A percentile compares a stretch with the other conserved stretches of the same genome.
phyloP scores from a whole-genome alignment of 2,113 vertebrate species.

The Recurvirostra avosetta region DNA sequence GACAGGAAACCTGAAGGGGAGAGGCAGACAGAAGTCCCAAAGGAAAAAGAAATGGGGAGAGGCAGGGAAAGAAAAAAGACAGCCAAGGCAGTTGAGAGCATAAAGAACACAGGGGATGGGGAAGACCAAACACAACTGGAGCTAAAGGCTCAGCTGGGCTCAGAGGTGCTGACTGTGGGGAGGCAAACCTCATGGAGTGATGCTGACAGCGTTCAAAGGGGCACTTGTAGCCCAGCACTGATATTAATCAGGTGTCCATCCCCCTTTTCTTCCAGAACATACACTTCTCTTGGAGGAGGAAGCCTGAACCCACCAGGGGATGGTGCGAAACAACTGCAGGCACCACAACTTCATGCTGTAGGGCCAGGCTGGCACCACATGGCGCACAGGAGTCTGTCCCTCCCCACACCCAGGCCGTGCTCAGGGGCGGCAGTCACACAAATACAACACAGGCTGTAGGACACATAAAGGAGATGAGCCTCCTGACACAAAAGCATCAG shows the following conservation, averaged over 20 bases:
- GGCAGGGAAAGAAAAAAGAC: not conserved
- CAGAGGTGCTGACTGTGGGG: not conserved
- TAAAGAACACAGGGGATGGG: not conserved
- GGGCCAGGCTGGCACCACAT: not conserved
- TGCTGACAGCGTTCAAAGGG: not conserved
- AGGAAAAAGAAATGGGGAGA: not conserved
- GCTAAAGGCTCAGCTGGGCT: not conserved
- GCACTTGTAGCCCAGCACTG: rapidly evolving
- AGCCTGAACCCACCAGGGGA: not conserved
- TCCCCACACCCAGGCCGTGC: rapidly evolving
- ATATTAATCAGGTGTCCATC: not conserved
- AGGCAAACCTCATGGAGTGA: rapidly evolving
- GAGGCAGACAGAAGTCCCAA: not conserved
- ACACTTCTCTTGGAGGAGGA: not conserved
- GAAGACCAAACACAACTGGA: not conserved
- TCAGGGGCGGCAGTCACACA: rapidly evolving
- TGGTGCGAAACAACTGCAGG: not conserved
- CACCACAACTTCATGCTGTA: rapidly evolving
- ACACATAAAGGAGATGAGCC: not conserved
- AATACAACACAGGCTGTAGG: not conserved
- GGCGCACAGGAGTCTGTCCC: too few relatives aligned
- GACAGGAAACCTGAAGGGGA: slow-evolving; percentile 26
- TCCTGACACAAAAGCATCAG: not conserved
- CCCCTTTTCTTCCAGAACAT: not conserved
- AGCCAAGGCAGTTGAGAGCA: not conserved